Base-by-base conservation (phyloP, 2,797 vertebrate genomes). In the Eutrigla gurnardus region DNA sequence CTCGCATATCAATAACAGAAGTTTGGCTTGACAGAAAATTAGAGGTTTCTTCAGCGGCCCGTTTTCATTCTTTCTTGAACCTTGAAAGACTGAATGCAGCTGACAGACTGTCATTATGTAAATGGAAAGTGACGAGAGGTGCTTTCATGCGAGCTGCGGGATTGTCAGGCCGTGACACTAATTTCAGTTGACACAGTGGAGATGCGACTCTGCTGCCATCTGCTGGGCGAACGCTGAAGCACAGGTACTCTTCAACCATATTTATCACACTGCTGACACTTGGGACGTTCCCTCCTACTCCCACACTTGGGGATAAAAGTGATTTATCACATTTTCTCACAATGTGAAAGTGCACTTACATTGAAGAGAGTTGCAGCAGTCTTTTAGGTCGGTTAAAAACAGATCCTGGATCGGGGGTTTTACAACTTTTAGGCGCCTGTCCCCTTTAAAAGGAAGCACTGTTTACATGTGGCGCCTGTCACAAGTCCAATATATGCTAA, bases 141-240 rank as follows among this genome's bases (percentile, higher is more conserved):
- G 13, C 39, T 7, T 36, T 61, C 76, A 76, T 75, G 57, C 70
- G 55, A 52, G 45, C 49, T 13, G 70, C 59, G 39, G 64, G 42
- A 18, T 25, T 66, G 69, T 49, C 42, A 3, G 46, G 18, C 52
- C 25, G 54, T 42, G 60, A 67, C 32, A 7, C 17, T 39, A 42
- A 60, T 63, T n/a, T 10, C 11, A 13, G n/a, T 17, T 0, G n/a
- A 67, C n/a, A 17, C 6, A 0, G 35, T 18, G 42, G 39, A 65
- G 39, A 70, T 49, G 58, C 4, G 66, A 64, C 85, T 84, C 71
- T 91, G 85, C 83, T 84, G 63, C 77, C 88, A 86, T 87, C 92
- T 91, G 71, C 76, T 88, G 91, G 83, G 67, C 4, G 12, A 40
- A 67, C 2, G 11, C 25, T 3, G 45, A 70, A 66, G 12, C 32